A percentile compares a stretch with the other conserved stretches of the same genome.
Evolutionary conservation across 1,140 invertebrate genomes (phyloP).

Genomic region (Polypedilum pembai): DNA sequence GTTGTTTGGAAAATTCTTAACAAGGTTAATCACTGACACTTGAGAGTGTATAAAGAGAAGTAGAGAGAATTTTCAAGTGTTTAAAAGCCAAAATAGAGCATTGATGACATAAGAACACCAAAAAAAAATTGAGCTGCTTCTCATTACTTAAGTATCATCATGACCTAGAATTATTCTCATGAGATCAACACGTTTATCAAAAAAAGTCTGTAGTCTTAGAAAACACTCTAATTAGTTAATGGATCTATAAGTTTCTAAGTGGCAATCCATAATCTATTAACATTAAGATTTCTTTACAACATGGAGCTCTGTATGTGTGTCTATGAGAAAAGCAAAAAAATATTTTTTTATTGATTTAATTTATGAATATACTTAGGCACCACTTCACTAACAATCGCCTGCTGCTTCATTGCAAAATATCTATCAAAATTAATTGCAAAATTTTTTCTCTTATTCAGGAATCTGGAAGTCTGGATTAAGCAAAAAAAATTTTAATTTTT

Average conservation of each 20-base stretch:
- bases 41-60: not conserved
- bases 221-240: slow-evolving; percentile 26
- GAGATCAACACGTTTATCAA: not conserved
- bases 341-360: slow-evolving; percentile 5
- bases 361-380: not conserved
- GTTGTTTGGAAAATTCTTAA: not conserved
- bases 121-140: slow-evolving; percentile 7
- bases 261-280: slow-evolving; percentile 21
- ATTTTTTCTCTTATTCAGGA: not conserved
- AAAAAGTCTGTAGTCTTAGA: not conserved
- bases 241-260: slow-evolving; percentile 8
- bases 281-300: slow-evolving; percentile 3
- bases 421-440: slow-evolving; percentile 16
- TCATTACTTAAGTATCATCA: not conserved
- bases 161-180: slow-evolving; percentile 20
- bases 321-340: not conserved
- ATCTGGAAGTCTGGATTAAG: too few species aligned
- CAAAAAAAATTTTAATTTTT: not conserved
- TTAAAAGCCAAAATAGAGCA: slow-evolving; percentile 1
- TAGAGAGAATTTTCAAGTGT: not conserved
- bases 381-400: not conserved
- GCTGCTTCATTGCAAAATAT: not conserved
- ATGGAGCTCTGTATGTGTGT: not conserved
- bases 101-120: slow-evolving; percentile 9
- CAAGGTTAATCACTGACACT: slow-evolving; percentile 20